phyloP scores from a whole-genome alignment of 2,113 vertebrate species.

The Eulemur rufifrons region DNA sequence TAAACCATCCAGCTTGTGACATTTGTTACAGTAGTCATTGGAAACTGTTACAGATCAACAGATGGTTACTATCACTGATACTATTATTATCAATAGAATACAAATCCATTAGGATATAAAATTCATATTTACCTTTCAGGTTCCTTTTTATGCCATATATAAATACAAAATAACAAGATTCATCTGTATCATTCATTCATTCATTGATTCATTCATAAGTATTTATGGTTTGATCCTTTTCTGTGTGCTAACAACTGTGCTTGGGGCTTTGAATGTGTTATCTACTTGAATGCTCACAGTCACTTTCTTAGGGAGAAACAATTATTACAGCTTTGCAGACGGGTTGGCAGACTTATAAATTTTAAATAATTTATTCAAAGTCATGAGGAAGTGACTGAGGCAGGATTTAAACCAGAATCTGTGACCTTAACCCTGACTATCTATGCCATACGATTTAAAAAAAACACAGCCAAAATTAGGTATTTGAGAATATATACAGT shows the following conservation, averaged over 20 bases:
- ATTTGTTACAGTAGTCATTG: background rate
- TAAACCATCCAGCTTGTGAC: background rate
- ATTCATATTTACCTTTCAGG: background rate
- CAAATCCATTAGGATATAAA: background rate
- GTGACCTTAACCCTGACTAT: background rate
- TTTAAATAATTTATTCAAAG: conserved; percentile 1
- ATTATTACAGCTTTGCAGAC: background rate
- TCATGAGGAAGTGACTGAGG: background rate
- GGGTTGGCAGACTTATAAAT: background rate
- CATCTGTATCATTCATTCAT: background rate
- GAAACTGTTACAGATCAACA: background rate
- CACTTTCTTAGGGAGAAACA: background rate
- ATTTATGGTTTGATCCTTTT: background rate
- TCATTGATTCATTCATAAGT: background rate
- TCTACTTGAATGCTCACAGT: background rate
- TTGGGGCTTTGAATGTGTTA: background rate
- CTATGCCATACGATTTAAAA: background rate
- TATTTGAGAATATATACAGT: background rate
- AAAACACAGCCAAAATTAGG: background rate
- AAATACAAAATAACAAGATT: background rate
- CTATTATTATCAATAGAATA: background rate
- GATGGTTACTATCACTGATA: background rate
- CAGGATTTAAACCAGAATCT: background rate
- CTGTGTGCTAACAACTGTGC: background rate
- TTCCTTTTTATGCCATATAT: background rate